Conservation (phyloP, 2,113 vertebrate genomes). For the Otis tarda region DNA sequence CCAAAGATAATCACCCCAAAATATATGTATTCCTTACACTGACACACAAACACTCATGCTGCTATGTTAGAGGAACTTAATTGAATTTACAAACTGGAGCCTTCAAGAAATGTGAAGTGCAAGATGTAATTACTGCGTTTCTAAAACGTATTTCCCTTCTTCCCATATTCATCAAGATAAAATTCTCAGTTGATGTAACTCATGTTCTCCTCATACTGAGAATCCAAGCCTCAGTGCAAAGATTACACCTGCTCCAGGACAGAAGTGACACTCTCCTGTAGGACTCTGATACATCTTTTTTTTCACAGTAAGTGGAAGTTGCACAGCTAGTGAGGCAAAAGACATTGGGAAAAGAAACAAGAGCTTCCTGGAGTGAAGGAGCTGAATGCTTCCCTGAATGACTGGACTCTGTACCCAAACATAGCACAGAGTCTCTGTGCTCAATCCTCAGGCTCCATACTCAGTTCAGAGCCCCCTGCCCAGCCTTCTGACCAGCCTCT, state of each 20-base stretch:
- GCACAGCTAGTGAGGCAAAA: neutral
- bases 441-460: neutral
- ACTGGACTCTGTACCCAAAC: neutral
- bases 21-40: neutral
- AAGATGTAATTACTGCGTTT: neutral
- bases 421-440: neutral
- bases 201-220: neutral
- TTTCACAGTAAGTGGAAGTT: neutral
- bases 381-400: neutral
- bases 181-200: neutral
- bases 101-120: neutral
- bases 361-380: neutral
- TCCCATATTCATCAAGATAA: neutral
- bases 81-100: neutral
- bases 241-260: neutral
- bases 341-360: neutral
- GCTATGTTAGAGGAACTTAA: neutral
- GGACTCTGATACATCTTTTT: neutral
- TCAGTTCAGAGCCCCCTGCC: neutral
- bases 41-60: neutral
- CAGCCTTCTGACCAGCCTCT: neutral
- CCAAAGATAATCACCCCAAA: neutral
- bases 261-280: neutral
- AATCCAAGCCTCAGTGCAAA: neutral
- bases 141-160: neutral